Base-by-base conservation (phyloP, 2,113 vertebrate genomes). In the Lucifuga dentata region DNA sequence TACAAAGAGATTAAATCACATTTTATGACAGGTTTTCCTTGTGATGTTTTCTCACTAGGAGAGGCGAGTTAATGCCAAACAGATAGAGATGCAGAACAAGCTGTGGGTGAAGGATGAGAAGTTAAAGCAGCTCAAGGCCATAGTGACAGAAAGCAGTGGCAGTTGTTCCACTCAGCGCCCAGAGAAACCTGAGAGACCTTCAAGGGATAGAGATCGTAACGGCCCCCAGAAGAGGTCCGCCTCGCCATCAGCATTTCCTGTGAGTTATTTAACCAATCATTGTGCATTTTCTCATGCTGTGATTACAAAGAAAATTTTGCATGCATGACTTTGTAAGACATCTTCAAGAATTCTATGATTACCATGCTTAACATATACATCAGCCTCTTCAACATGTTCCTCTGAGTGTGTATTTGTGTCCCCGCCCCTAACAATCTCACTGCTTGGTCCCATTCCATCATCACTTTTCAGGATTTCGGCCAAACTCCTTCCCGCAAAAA, bases 41-140 rank as follows among this genome's bases (percentile, higher is more conserved):
- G 21, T 50, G 23, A 1, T 3, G 8, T 49, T 53, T 55, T 32
- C 12, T 38, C 8, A 13, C 20, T 16, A 98, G 98, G 96, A 97
- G 63, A 92, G 97, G 3, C 93, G 95, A 0, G 97, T 98, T 32
- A 97, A 96, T 0, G 98, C 96, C 46, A 99, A 98, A 61, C 96
- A 98, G 85, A 83, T 99, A 69, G 98, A 99, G 84, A 95, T 99
- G 98, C 96, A 99, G 91, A 99, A 98, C 86, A 98, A 99, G 78
- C 93, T 99, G 43, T 99, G 97, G 97, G 97, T 99, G 75, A 98
- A 98, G 80, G 97, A 99, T 11, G 98, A 99, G 51, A 99, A 99
- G 62, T 86, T 99, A 81, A 99, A 99, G 86, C 98, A 99, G 74
- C 94, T 99, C 1, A 99, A 98, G 86, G 97, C 97, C 49, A 98